Percentiles rank a stretch among this genome's conserved stretches.
phyloP scores from a whole-genome alignment of 2,888 invertebrate species.

The Lasius platythorax region DNA sequence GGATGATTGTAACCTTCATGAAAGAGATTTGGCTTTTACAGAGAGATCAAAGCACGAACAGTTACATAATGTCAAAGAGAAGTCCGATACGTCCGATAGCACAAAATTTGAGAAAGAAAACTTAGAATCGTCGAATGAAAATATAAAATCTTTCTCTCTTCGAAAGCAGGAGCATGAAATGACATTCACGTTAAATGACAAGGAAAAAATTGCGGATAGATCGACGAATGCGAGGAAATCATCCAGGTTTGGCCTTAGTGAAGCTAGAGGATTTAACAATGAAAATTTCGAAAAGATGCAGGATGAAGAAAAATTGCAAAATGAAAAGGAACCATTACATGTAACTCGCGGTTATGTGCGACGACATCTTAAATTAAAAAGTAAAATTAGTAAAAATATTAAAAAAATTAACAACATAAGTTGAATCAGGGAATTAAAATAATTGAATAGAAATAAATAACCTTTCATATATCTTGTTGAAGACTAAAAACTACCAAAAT shows the following conservation, averaged over 20 bases:
- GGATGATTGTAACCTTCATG: not conserved
- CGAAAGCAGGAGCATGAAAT: slow-evolving; percentile 63
- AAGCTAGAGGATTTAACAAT: slow-evolving; percentile 52
- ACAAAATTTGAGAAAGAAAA: slow-evolving; percentile 66
- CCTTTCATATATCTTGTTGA: slow-evolving; percentile 16
- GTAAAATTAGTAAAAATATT: slow-evolving; percentile 28
- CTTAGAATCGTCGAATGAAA: slow-evolving; percentile 37
- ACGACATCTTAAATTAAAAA: slow-evolving; percentile 47
- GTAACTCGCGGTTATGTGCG: not conserved
- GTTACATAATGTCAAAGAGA: slow-evolving; percentile 12
- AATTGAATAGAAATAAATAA: not conserved
- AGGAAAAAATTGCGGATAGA: slow-evolving; percentile 13
- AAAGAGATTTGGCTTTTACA: slow-evolving; percentile 51
- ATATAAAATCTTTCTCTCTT: slow-evolving; percentile 7
- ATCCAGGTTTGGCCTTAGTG: not conserved
- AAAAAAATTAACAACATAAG: not conserved
- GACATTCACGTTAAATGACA: slow-evolving; percentile 36
- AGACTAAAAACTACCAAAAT: not conserved
- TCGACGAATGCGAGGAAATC: slow-evolving; percentile 51
- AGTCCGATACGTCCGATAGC: not conserved
- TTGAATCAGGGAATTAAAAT: slow-evolving; percentile 13
- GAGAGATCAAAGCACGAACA: slow-evolving; percentile 33
- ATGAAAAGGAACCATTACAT: slow-evolving; percentile 3
- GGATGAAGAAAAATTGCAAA: slow-evolving; percentile 20
- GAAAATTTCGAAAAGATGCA: slow-evolving; percentile 1